Percentiles rank a stretch among this genome's conserved stretches.
phyloP scores from a whole-genome alignment of 2,113 vertebrate genomes.

The Pygoscelis antarcticus region DNA sequence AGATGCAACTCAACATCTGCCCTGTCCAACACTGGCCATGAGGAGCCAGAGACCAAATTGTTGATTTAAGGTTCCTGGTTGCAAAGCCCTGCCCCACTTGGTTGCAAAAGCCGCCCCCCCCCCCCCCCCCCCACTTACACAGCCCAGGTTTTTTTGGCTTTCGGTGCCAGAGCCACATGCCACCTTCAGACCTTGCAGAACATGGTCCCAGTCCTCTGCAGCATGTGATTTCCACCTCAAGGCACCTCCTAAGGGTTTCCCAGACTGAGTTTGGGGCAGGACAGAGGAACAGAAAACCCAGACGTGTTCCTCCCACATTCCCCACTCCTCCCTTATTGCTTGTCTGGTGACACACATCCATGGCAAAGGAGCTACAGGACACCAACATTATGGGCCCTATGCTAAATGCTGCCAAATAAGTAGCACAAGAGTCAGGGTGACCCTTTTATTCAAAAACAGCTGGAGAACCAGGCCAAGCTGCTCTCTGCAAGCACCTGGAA shows the following conservation, averaged over 20 bases:
- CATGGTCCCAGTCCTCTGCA: not conserved
- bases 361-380: not conserved
- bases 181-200: not conserved
- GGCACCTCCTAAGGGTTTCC: not conserved
- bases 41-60: not conserved
- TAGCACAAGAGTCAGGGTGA: not conserved
- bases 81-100: not conserved
- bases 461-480: not conserved
- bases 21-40: not conserved
- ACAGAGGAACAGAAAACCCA: not conserved
- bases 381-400: accelerated
- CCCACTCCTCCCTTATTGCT: not conserved
- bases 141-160: not conserved
- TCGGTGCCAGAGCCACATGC: not conserved
- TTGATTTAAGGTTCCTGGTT: not conserved
- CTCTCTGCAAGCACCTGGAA: not conserved
- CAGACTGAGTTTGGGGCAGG: not conserved
- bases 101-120: not conserved
- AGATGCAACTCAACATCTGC: not conserved
- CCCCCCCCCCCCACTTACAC: not conserved
- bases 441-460: not conserved
- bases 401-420: not conserved
- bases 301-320: not conserved
- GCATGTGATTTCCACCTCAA: not conserved
- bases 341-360: not conserved